Evolutionary conservation across 2,113 vertebrate species (phyloP), one percentile per base, ranked within the genome.

Genomic region (Catharus minimus): DNA sequence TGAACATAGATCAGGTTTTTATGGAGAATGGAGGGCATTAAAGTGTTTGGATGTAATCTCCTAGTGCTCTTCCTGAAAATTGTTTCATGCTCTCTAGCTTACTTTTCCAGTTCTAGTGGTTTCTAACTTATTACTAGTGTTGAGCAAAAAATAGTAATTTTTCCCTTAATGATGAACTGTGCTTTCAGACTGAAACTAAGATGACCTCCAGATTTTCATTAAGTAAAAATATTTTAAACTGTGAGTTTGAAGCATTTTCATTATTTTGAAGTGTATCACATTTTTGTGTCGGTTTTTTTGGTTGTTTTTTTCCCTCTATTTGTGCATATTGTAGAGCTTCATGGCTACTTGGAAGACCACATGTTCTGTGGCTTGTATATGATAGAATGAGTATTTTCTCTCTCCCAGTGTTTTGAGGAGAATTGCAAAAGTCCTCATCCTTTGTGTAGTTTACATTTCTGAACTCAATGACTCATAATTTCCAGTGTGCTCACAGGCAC

Each of bases 111-210:
- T 47, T 90, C 60, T 84, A 74, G 55, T 39, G 49, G 15, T 68
- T 92, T 86, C 32, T 11, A 66, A 38, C 6, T 49, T 72, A 30
- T 27, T 86, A 57, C 4, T 3, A 18, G 32, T 47, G 56, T 47
- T 78, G 20, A 69, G 50, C 12, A 88, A 84, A 90, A 90, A 46
- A 44, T 52, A 71, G 4, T 87, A 14, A 26, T 72, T 91, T 91
- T 91, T 82, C 24, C 30, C 13, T 26, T 82, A 73, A 86, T 66
- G 46, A 43, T n/a, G 4, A 41, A 28, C 46, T 82, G 16, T 88
- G 60, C 67, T 80, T 94, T 72, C 39, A 69, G 46, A 82, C 30
- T 75, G 52, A 84, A 87, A 72, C 46, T 65, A 77, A 80, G 58
- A 52, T 18, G 43, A 62, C 27, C 58, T 87, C 36, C 36, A 76